Conservation (phyloP, 35 echinoderm and acorn worm species). For the Apostichopus parvimensis region DNA sequence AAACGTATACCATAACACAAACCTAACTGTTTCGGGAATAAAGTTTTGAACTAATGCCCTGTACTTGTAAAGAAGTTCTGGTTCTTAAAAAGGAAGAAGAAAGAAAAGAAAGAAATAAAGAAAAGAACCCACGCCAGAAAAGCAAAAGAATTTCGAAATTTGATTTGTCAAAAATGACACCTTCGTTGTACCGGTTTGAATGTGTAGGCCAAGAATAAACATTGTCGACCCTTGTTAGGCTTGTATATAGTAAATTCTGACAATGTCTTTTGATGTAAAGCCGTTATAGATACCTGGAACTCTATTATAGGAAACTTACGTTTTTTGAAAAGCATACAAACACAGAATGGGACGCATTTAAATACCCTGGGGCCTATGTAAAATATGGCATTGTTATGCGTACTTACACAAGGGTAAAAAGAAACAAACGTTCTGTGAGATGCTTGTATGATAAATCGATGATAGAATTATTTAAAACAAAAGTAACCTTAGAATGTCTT, state of each 20-base stretch:
- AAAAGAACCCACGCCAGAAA: background rate
- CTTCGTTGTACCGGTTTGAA: background rate
- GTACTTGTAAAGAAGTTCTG: no score
- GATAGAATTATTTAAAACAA: background rate
- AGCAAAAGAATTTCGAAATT: background rate
- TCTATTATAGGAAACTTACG: background rate
- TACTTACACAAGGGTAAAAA: background rate
- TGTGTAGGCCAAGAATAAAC: background rate
- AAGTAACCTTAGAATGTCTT: background rate
- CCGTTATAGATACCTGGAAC: background rate
- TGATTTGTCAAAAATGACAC: background rate
- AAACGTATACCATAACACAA: no score
- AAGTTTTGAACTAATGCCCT: no score
- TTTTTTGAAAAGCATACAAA: background rate
- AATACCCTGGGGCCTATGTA: background rate
- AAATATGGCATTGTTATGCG: background rate
- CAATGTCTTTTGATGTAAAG: background rate
- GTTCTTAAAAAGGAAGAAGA: background rate
- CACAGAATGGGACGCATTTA: background rate
- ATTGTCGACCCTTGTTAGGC: background rate
- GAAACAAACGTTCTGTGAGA: no score
- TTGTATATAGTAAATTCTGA: background rate
- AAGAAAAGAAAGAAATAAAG: background rate
- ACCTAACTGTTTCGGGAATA: no score
- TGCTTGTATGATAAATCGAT: background rate